Evolutionary conservation across 2,888 invertebrate genomes (phyloP).

Genomic region (Parapristionchus giblindavisi): DNA sequence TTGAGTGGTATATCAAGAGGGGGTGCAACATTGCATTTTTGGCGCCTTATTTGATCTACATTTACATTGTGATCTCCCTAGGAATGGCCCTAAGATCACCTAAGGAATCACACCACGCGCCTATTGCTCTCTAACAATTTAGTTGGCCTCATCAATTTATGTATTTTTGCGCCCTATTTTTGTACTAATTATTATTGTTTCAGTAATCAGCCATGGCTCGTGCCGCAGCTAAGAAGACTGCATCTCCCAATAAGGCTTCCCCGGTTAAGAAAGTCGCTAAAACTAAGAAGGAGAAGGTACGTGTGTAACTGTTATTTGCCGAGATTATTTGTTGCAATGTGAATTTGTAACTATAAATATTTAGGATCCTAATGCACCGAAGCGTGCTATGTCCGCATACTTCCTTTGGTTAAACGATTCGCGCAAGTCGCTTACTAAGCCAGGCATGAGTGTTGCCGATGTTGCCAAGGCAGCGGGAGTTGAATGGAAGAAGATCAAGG

Average conservation of each 20-base stretch:
- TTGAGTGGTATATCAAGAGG: too few relatives aligned
- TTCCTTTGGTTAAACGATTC: conserved; percentile 89
- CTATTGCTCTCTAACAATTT: too few relatives aligned
- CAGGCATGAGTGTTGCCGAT: conserved; percentile 88
- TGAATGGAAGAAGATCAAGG: conserved; percentile 44
- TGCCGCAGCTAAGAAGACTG: conserved; percentile 7
- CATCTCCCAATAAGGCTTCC: neutral
- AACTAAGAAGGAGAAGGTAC: conserved; percentile 20
- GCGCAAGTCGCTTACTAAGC: conserved; percentile 84
- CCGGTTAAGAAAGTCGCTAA: neutral
- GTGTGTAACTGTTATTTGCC: too few relatives aligned
- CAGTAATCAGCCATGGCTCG: conserved; percentile 11
- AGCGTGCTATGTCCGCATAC: conserved; percentile 88
- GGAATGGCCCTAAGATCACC: too few relatives aligned
- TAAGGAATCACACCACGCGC: too few relatives aligned
- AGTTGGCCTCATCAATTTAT: neutral
- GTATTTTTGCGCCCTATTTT: neutral
- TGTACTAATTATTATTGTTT: neutral
- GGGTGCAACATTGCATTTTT: too few relatives aligned
- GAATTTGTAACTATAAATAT: neutral
- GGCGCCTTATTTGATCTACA: too few relatives aligned
- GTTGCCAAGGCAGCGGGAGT: conserved; percentile 78
- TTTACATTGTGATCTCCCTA: too few relatives aligned
- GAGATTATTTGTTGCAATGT: neutral
- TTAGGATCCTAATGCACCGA: conserved; percentile 86